phyloP scores from a whole-genome alignment of 2,113 vertebrate genomes.

The Galemys pyrenaicus region DNA sequence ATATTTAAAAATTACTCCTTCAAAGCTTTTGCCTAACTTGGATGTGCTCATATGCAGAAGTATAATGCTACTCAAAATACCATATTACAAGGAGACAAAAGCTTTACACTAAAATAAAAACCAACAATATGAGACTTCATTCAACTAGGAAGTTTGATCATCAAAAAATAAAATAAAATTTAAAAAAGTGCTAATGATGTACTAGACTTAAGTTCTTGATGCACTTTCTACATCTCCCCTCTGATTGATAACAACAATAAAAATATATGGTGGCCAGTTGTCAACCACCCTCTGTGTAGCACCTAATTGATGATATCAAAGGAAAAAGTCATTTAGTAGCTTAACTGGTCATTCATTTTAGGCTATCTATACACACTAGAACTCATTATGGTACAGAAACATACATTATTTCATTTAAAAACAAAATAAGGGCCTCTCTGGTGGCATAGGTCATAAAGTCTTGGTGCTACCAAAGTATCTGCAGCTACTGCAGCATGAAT shows the following conservation, averaged over 20 bases:
- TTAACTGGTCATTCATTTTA: not conserved
- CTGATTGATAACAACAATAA: not conserved
- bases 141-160: not conserved
- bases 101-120: not conserved
- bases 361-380: no score
- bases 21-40: not conserved
- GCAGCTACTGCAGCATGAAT: no score
- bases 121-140: not conserved
- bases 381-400: rapidly evolving
- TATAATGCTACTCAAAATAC: not conserved
- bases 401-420: not conserved
- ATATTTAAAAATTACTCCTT: not conserved
- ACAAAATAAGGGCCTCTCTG: not conserved
- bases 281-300: not conserved
- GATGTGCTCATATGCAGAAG: not conserved
- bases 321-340: not conserved
- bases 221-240: not conserved
- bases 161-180: not conserved
- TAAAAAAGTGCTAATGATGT: not conserved
- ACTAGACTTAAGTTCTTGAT: not conserved
- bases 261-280: rapidly evolving
- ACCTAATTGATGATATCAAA: not conserved
- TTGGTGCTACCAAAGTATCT: no score
- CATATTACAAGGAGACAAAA: not conserved
- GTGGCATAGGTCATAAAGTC: no score